Evolutionary conservation across 2,888 invertebrate genomes (phyloP).

Genomic region (Fragum sueziense): DNA sequence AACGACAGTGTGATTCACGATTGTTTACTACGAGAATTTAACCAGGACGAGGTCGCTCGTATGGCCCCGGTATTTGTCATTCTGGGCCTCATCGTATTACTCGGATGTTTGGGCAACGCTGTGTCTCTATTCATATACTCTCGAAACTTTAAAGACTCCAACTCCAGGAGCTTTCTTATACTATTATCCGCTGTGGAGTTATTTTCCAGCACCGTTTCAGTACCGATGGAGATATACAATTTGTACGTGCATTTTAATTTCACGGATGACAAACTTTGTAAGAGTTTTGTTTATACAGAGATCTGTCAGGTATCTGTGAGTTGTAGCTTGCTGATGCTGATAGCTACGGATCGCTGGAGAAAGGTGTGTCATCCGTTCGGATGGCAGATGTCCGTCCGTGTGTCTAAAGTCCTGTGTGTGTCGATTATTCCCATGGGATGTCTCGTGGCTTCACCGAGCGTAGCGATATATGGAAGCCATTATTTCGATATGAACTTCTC

Average conservation of each 20-base stretch:
- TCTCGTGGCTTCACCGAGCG: background rate
- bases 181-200: conserved; percentile 4
- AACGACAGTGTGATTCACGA: background rate
- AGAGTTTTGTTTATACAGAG: conserved; percentile 1
- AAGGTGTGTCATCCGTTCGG: conserved; percentile 19
- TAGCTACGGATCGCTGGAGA: conserved; percentile 11
- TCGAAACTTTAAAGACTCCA: conserved; percentile 7
- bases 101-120: conserved; percentile 2
- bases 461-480: conserved; percentile 8
- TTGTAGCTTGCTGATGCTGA: background rate
- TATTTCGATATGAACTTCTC: conserved; percentile 1
- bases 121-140: background rate
- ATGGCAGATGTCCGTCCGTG: background rate
- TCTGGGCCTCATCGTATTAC: background rate
- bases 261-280: conserved; percentile 1
- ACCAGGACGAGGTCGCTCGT: background rate
- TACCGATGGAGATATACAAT: conserved; percentile 16
- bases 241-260: conserved; percentile 1
- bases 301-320: background rate
- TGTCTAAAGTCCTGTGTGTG: conserved; percentile 1
- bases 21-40: conserved; percentile 1
- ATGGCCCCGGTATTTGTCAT: background rate
- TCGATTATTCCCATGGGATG: background rate
- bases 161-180: background rate
- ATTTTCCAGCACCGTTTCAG: background rate